Percentiles rank a stretch among this genome's conserved stretches.
phyloP scores from a whole-genome alignment of 2,888 invertebrate genomes.

The Sicus ferrugineus region DNA sequence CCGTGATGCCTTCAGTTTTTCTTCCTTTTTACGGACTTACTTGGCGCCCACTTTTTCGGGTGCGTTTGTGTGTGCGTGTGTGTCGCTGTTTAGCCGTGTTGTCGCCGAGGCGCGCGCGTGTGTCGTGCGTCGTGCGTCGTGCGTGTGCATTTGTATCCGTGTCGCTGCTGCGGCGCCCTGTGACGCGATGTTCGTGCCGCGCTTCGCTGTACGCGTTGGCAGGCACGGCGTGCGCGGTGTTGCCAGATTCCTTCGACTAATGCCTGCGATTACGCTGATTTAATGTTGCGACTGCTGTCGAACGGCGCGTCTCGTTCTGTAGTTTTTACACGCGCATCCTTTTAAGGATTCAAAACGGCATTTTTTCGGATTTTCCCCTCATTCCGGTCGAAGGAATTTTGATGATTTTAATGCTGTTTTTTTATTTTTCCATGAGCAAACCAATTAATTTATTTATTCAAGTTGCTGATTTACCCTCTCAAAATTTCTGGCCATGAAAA shows the following conservation, averaged over 20 bases:
- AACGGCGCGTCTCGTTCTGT: constrained; percentile 19
- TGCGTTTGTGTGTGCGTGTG: constrained; percentile 14
- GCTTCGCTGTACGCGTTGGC: constrained; percentile 15
- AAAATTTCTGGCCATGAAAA: not conserved
- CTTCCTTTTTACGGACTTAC: constrained; percentile 11
- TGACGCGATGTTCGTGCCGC: constrained; percentile 32
- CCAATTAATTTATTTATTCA: not conserved
- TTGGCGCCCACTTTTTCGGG: constrained; percentile 17
- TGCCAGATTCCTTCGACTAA: constrained; percentile 48
- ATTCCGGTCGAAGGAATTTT: no score
- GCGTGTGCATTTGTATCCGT: constrained; percentile 23
- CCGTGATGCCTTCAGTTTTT: constrained; percentile 25
- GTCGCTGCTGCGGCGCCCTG: constrained; percentile 25
- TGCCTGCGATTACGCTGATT: constrained; percentile 59
- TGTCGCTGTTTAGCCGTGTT: constrained; percentile 15
- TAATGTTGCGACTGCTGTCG: constrained; percentile 53
- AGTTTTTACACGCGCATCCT: not conserved
- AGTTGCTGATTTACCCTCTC: not conserved
- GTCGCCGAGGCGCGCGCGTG: constrained; percentile 24
- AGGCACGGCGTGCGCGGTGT: constrained; percentile 32
- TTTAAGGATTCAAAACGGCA: not conserved
- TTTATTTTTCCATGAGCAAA: not conserved
- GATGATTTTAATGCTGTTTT: constrained; percentile 14
- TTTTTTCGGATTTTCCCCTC: no score
- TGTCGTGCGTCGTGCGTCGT: constrained; percentile 1